Conservation (phyloP, 2,797 vertebrate species). For the Rhodeus uyekii region DNA sequence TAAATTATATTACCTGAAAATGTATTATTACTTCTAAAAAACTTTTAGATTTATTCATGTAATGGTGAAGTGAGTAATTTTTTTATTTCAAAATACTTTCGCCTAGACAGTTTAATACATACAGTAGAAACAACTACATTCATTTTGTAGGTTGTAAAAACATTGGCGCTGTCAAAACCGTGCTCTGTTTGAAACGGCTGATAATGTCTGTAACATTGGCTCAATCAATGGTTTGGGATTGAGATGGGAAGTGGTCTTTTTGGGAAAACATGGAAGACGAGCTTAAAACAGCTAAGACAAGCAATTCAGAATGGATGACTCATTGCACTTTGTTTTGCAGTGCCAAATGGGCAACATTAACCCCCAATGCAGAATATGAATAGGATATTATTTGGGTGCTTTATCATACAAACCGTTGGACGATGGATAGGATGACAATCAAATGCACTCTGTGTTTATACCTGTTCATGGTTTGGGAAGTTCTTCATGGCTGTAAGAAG, state of each 20-base stretch:
- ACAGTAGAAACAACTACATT: too few species aligned
- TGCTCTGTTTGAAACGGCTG: not conserved
- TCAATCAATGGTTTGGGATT: too few species aligned
- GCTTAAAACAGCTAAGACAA: too few species aligned
- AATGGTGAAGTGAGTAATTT: too few species aligned
- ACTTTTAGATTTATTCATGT: too few species aligned
- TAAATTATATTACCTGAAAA: too few species aligned
- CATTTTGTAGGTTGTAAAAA: too few species aligned
- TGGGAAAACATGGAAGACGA: not conserved
- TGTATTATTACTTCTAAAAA: too few species aligned
- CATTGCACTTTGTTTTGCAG: too few species aligned
- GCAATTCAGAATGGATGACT: too few species aligned
- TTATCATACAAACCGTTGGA: not conserved
- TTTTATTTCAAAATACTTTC: too few species aligned
- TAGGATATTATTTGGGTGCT: not conserved
- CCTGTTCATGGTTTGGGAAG: slow-evolving; percentile 91
- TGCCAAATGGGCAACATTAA: not conserved
- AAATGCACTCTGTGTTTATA: slow-evolving; percentile 52
- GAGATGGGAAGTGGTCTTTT: not conserved
- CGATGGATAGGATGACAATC: not conserved
- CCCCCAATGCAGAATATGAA: not conserved
- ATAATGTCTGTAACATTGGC: not conserved
- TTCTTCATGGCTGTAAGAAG: slow-evolving; percentile 88
- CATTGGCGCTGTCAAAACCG: not conserved
- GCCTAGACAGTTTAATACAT: too few species aligned